Base-by-base conservation (phyloP, 2,113 vertebrate genomes). In the Brachyistius frenatus region DNA sequence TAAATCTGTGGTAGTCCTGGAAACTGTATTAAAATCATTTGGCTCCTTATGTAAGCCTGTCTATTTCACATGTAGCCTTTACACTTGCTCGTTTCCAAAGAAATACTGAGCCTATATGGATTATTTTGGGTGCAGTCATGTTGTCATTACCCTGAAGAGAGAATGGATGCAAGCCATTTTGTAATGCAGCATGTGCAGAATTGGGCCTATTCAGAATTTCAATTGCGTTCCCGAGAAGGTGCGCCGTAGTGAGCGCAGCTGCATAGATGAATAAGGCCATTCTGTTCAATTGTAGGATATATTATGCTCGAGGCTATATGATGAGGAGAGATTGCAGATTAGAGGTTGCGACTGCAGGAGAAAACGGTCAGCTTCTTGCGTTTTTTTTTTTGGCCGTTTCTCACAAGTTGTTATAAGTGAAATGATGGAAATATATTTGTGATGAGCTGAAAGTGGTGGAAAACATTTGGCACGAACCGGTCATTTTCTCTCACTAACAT, bases 111-210 rank as follows among this genome's bases (percentile, higher is more conserved):
- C 5, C 33, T 73, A 41, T 73, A 41, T 80, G 67, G 53, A 72
- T 76, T 77, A 52, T 84, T 72, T 73, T 77, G 80, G 82, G 78
- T 90, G 87, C 91, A 88, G 87, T 88, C 84, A 39, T 87, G 89
- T 84, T 93, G 89, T 89, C 88, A 87, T 91, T 90, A 89, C 80
- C 66, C 71, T 14, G 78, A 78, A 78, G 78, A 90, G 83, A 90
- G 88, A 86, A 89, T 86, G 87, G 92, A 91, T 89, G 93, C 93
- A 92, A 94, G 93, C 93, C 94, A 94, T 94, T 94, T 94, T 93
- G 92, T 93, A 92, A 92, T 93, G 94, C 94, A 93, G 92, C 92
- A 91, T 93, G 93, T 94, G 90, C 88, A 89, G 89, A 93, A 93
- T 93, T 91, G 87, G 93, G 92, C 93, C 93, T 92, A 89, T 92